Percentiles rank a stretch among this genome's conserved stretches.
Evolutionary conservation across 2,797 vertebrate species (phyloP).

Genomic region (Sternotherus odoratus): DNA sequence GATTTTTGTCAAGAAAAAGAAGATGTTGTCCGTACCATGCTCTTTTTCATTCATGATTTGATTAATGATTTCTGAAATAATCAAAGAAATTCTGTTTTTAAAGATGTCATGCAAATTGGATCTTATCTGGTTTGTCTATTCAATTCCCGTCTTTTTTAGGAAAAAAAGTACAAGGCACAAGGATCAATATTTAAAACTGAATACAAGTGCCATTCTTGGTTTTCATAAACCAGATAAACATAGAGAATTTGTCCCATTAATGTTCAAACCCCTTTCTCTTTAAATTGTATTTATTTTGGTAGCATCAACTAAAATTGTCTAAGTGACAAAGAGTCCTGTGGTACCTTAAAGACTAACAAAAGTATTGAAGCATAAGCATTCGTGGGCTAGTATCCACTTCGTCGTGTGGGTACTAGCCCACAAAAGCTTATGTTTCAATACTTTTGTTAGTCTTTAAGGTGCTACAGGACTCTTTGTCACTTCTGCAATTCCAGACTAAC

Average conservation of each 20-base stretch:
- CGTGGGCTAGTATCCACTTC: no score
- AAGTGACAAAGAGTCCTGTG: no score
- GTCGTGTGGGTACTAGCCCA: no score
- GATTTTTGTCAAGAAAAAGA: neutral
- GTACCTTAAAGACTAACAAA: no score
- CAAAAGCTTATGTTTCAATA: no score
- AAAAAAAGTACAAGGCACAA: neutral
- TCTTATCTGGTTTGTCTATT: neutral
- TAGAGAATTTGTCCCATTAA: neutral
- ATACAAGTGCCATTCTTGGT: neutral
- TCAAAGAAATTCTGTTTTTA: accelerated
- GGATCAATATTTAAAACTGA: neutral
- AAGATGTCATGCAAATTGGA: neutral
- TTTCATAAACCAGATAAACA: neutral
- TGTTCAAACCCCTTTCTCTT: neutral
- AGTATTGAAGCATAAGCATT: no score
- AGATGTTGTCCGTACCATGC: neutral
- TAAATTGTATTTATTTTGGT: neutral
- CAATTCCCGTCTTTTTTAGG: neutral
- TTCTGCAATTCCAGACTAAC: no score
- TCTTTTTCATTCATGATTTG: neutral
- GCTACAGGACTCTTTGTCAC: no score
- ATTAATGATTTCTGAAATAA: neutral
- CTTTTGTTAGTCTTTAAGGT: no score
- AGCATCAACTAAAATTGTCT: neutral